Conservation (phyloP, 2,797 vertebrate genomes). For the Knipowitschia caucasica region DNA sequence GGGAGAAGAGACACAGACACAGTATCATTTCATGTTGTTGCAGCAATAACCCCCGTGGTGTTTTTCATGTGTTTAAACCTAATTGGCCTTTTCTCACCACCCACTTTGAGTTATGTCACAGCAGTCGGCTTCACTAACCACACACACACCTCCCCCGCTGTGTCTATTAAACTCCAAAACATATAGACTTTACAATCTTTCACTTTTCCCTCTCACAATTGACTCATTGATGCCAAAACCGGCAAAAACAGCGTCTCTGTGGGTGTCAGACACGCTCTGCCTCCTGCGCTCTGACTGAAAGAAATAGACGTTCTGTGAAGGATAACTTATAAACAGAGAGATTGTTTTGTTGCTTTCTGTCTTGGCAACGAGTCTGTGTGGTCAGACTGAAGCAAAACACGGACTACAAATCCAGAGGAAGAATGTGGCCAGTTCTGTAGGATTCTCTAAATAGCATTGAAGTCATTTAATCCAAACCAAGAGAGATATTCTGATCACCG, state of each 20-base stretch:
- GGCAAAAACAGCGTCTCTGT: slow-evolving; percentile 12
- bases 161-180: slow-evolving; percentile 38
- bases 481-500: neutral
- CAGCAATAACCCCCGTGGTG: neutral
- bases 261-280: neutral
- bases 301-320: slow-evolving; percentile 20
- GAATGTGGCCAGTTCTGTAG: neutral
- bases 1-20: neutral
- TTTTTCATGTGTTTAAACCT: slow-evolving; percentile 35
- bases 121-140: slow-evolving; percentile 42
- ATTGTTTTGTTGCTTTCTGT: slow-evolving; percentile 46
- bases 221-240: slow-evolving; percentile 19
- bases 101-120: slow-evolving; percentile 43
- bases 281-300: slow-evolving; percentile 16
- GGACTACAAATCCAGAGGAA: neutral
- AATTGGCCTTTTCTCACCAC: slow-evolving; percentile 46
- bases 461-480: neutral
- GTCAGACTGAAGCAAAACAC: slow-evolving; percentile 29
- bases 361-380: slow-evolving; percentile 45
- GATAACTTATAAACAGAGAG: slow-evolving; percentile 28
- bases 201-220: slow-evolving; percentile 14
- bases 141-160: slow-evolving; percentile 18
- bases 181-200: slow-evolving; percentile 18
- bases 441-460: neutral
- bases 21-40: neutral